Evolutionary conservation across 2,888 invertebrate genomes (phyloP).

Genomic region (Hyalella azteca): DNA sequence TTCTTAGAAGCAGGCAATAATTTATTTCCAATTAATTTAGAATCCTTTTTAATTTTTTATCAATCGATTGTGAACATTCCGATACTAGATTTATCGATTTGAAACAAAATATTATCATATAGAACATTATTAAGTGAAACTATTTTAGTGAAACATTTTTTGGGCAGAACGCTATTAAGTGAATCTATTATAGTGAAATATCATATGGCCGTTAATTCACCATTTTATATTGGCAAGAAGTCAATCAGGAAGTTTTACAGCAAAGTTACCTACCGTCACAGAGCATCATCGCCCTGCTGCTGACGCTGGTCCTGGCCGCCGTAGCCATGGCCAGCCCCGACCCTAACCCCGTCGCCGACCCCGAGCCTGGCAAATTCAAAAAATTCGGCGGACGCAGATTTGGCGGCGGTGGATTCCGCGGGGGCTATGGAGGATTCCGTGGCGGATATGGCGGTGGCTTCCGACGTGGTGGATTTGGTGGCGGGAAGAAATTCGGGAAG

Average conservation of each 20-base stretch:
- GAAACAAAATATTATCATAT: too few relatives aligned
- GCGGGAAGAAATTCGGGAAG: not conserved
- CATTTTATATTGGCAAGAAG: too few relatives aligned
- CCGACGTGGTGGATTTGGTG: conserved; percentile 9
- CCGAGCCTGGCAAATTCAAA: not conserved
- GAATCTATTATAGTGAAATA: too few relatives aligned
- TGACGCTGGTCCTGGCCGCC: conserved; percentile 16
- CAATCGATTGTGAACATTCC: too few relatives aligned
- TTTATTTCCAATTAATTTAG: too few relatives aligned
- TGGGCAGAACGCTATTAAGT: too few relatives aligned
- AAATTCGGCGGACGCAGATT: not conserved
- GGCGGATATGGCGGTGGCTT: not conserved
- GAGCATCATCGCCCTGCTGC: not conserved
- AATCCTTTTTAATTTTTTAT: too few relatives aligned
- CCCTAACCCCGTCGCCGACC: not conserved
- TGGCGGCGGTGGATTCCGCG: not conserved
- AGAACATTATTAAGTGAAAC: too few relatives aligned
- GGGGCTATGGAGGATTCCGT: conserved; percentile 5
- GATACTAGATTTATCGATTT: too few relatives aligned
- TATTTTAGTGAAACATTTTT: too few relatives aligned
- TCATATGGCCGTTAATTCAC: too few relatives aligned
- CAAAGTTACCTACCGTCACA: not conserved
- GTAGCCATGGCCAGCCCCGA: conserved; percentile 6
- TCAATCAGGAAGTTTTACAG: not conserved
- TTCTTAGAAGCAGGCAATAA: too few relatives aligned